These are phyloP conservation scores for Drosophila mercatorum DNA, from an alignment of 2,888 invertebrate species.

Conservation along the genomic window DNA sequence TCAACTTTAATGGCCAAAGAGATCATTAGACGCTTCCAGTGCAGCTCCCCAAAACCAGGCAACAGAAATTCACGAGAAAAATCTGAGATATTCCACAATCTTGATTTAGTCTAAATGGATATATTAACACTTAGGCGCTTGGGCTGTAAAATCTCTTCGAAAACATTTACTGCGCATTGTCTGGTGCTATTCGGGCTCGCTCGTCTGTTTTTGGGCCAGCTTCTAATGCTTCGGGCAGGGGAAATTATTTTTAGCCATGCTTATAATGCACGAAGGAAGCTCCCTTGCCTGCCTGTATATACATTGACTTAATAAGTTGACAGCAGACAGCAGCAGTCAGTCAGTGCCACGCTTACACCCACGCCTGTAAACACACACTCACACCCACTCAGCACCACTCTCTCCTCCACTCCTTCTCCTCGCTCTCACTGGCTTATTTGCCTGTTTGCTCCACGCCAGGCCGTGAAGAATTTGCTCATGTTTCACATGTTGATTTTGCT, in stretches of 20 bases:
- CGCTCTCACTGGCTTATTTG: neutral
- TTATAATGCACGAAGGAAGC: conserved; percentile 49
- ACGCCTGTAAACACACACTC: conserved; percentile 17
- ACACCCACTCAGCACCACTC: neutral
- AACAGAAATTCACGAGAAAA: neutral
- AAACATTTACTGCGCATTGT: neutral
- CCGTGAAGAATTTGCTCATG: conserved; percentile 28
- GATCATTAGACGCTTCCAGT: conserved; percentile 1
- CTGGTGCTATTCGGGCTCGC: neutral
- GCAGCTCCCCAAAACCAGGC: neutral
- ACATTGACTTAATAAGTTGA: conserved; percentile 74
- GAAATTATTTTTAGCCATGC: conserved; percentile 64
- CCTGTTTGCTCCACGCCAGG: neutral
- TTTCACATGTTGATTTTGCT: conserved; percentile 56
- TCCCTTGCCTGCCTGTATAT: conserved; percentile 26
- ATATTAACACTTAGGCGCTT: conserved; percentile 8
- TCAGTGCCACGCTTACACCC: conserved; percentile 48
- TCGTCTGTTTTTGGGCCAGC: conserved; percentile 11
- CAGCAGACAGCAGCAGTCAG: conserved; percentile 71
- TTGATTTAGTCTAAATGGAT: neutral
- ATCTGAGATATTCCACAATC: too few relatives aligned
- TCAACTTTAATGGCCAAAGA: neutral
- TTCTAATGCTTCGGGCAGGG: conserved; percentile 12
- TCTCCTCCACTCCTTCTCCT: too few relatives aligned
- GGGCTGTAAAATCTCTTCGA: neutral